These are phyloP conservation scores for Clarias magur DNA, from an alignment of 2,113 vertebrate species.

Conservation along the genomic window DNA sequence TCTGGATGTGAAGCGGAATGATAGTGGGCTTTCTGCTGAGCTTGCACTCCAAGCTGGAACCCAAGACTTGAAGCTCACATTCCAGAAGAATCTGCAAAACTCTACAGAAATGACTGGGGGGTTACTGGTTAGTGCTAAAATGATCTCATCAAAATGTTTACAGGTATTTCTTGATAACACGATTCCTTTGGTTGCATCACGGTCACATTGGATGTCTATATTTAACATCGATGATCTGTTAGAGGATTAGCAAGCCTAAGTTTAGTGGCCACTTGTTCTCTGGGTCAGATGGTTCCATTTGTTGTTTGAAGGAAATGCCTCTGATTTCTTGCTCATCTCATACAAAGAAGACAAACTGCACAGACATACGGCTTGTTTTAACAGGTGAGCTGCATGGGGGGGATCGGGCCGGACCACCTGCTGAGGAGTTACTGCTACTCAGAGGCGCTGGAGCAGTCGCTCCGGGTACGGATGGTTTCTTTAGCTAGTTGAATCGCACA, in stretches of 20 bases:
- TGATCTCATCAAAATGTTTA: not conserved
- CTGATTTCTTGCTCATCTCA: constrained; percentile 50
- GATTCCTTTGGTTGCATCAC: not conserved
- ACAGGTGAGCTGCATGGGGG: constrained; percentile 82
- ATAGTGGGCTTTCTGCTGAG: constrained; percentile 51
- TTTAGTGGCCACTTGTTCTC: constrained; percentile 22
- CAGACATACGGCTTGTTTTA: constrained; percentile 66
- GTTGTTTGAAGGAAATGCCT: constrained; percentile 53
- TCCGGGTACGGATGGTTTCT: constrained; percentile 70
- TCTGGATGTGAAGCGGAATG: constrained; percentile 54
- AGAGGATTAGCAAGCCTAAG: not conserved
- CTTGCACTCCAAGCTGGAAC: constrained; percentile 64
- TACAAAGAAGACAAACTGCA: constrained; percentile 63
- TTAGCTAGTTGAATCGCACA: not conserved
- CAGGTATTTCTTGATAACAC: not conserved
- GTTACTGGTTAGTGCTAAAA: constrained; percentile 34
- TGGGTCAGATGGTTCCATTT: constrained; percentile 8
- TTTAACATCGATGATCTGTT: not conserved
- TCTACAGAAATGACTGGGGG: not conserved
- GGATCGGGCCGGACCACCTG: constrained; percentile 60
- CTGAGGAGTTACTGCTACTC: constrained; percentile 74
- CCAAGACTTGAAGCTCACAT: constrained; percentile 59
- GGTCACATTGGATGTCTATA: not conserved
- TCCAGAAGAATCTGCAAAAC: constrained; percentile 57
- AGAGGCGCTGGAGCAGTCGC: constrained; percentile 56